Base-by-base conservation (phyloP, 1,140 invertebrate genomes). In the Mactra quadrangularis region DNA sequence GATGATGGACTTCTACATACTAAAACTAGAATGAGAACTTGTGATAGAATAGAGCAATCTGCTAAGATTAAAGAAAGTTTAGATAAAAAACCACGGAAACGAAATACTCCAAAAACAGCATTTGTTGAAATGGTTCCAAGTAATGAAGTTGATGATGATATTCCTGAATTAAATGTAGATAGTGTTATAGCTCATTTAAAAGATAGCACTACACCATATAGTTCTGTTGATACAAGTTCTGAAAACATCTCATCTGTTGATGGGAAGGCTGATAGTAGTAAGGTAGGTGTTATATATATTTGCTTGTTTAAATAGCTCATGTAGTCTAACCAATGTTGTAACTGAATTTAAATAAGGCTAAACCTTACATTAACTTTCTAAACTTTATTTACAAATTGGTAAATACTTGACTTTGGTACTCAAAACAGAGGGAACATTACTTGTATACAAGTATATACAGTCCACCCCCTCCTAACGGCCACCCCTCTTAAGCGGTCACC, bases 1-100 rank as follows among this genome's bases (percentile, higher is more conserved):
- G 53, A 55, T 52, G 50, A 64, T 35, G 62, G 33, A 59, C 22
- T 22, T 11, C 22, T 3, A 27, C 55, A 79, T 15, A 7, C 47
- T 19, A 79, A 66, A 53, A 35, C 35, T 50, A 79, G 70, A 41
- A 41, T 79, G 60, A 47, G 31, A 38, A 68, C 62, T 7, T 66
- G 62, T 53, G 76, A 68, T 31, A 68, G 76, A 27, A 79, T 79
- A 38, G 47, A 68, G 45, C 76, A 79, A n/a, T 68, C 76, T 35
- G 64, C 76, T 1, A 79, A 79, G 41, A 41, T 4, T 31, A 35
- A 17, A 41, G 35, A 70, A 59, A 25, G 13, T 13, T 13, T 9
- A n/a, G 31, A 29, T 27, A 13, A 3, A 15, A 25, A 4, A 29
- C 25, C 55, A 59, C 17, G 25, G 55, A 38, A 59, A 59, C 71